phyloP scores from a whole-genome alignment of 2,113 vertebrate genomes.

The Ascaphus truei region DNA sequence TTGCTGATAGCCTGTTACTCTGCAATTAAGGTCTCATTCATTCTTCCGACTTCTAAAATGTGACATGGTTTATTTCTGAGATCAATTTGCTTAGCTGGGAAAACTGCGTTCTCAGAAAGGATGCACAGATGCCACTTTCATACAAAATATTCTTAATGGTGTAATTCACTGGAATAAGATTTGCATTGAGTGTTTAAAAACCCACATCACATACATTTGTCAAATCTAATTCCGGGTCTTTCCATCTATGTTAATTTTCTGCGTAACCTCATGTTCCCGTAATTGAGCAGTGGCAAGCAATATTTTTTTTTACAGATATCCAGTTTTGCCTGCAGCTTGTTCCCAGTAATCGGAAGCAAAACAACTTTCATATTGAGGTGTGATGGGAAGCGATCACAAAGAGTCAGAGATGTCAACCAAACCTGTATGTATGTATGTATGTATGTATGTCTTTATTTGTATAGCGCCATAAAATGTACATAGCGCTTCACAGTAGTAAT shows the following conservation, averaged over 20 bases:
- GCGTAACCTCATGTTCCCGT: not conserved
- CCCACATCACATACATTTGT: conserved; percentile 21
- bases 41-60: not conserved
- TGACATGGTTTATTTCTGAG: not conserved
- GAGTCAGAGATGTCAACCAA: not conserved
- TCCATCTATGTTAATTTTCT: conserved; percentile 13
- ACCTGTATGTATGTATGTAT: too few species aligned
- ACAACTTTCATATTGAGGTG: not conserved
- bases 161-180: conserved; percentile 7
- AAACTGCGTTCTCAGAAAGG: not conserved
- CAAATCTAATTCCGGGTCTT: conserved; percentile 18
- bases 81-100: not conserved
- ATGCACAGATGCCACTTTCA: conserved; percentile 16
- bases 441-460: too few species aligned
- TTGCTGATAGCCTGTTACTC: not conserved
- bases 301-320: conserved; percentile 6
- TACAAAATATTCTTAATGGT: conserved; percentile 21
- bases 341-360: not conserved
- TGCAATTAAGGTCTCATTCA: conserved; percentile 19
- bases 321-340: not conserved
- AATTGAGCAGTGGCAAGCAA: conserved; percentile 7
- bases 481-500: too few species aligned
- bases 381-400: not conserved
- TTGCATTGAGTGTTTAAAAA: conserved; percentile 27
- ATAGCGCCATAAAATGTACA: too few species aligned